These are phyloP conservation scores for Oryzias dopingdopingensis DNA, from an alignment of 2,797 vertebrate species.

Conservation along the genomic window DNA sequence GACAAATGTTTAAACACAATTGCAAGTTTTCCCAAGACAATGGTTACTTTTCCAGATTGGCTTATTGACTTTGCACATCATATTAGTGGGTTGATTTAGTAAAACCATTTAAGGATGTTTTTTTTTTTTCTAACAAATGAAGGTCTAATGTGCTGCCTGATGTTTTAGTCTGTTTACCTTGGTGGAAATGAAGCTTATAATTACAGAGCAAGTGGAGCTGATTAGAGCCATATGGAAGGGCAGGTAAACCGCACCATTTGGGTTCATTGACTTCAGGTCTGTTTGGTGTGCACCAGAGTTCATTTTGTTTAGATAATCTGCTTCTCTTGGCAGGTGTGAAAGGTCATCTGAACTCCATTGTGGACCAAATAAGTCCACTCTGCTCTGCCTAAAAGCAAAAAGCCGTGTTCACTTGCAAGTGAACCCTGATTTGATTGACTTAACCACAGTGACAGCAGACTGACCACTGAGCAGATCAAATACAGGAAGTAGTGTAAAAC, in stretches of 20 bases:
- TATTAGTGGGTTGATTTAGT: conserved; percentile 62
- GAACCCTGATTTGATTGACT: too few relatives aligned
- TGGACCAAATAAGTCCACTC: too few relatives aligned
- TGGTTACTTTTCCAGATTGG: conserved; percentile 48
- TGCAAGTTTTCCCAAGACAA: conserved; percentile 49
- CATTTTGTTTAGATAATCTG: too few relatives aligned
- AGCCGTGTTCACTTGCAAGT: too few relatives aligned
- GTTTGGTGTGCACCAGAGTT: too few relatives aligned
- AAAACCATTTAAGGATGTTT: conserved; percentile 47
- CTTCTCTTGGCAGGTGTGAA: too few relatives aligned
- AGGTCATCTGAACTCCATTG: too few relatives aligned
- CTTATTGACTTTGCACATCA: conserved; percentile 68
- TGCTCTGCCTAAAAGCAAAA: too few relatives aligned
- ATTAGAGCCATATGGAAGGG: conserved; percentile 39
- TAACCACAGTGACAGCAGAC: too few relatives aligned
- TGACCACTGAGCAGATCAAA: too few relatives aligned
- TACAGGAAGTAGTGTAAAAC: too few relatives aligned
- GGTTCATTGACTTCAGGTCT: too few relatives aligned
- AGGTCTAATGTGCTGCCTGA: conserved; percentile 40
- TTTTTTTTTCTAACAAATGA: conserved; percentile 44
- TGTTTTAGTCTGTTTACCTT: conserved; percentile 42
- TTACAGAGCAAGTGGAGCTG: conserved; percentile 23
- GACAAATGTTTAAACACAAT: conserved; percentile 16
- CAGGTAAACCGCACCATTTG: conserved; percentile 30
- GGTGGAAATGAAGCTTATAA: conserved; percentile 37